Evolutionary conservation across 1,140 invertebrate genomes (phyloP).

Genomic region (Zaprionus ghesquierei): DNA sequence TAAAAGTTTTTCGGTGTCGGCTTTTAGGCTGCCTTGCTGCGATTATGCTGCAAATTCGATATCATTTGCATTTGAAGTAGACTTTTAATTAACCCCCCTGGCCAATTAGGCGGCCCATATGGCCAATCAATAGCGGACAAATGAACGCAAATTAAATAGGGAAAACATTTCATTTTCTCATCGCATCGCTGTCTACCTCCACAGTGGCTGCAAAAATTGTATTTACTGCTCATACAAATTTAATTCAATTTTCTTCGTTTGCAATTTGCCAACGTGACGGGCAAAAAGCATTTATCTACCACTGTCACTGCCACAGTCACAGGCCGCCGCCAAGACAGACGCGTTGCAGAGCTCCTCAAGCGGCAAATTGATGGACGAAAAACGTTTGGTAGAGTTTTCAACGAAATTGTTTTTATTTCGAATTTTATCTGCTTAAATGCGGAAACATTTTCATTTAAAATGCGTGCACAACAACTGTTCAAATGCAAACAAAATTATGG

Average conservation of each 20-base stretch:
- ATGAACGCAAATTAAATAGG: constrained; percentile 29
- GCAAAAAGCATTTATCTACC: constrained; percentile 8
- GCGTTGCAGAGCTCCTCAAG: neutral
- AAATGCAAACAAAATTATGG: neutral
- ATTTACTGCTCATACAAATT: constrained; percentile 37
- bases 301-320: neutral
- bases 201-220: constrained; percentile 17
- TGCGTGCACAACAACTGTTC: neutral
- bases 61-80: constrained; percentile 48
- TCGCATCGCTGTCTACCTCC: neutral
- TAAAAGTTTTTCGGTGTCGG: constrained; percentile 59
- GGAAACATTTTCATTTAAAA: neutral
- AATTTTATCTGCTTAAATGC: neutral
- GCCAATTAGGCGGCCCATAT: constrained; percentile 44
- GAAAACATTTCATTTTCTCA: constrained; percentile 7
- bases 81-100: constrained; percentile 66
- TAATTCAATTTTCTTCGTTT: constrained; percentile 37
- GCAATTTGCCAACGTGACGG: constrained; percentile 33
- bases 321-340: neutral
- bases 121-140: constrained; percentile 42
- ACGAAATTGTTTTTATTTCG: neutral
- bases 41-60: constrained; percentile 46
- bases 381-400: neutral
- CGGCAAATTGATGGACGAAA: neutral
- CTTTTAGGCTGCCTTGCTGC: constrained; percentile 63